These are phyloP conservation scores for Drosophila silvestris DNA, from an alignment of 2,888 invertebrate genomes.

Conservation along the genomic window DNA sequence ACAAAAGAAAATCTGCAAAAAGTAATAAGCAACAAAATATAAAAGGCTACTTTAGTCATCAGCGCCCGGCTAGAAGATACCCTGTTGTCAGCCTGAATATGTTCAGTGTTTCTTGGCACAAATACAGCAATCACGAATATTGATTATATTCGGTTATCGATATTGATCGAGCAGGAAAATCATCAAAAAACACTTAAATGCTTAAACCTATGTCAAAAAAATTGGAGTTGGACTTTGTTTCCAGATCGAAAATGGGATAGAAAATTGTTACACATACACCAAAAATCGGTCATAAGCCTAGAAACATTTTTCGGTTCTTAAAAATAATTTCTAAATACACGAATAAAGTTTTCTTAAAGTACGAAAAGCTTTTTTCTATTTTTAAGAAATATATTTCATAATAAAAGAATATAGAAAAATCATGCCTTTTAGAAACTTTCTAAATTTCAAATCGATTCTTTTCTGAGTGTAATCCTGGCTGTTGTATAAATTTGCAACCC, in stretches of 20 bases:
- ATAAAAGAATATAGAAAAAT: background rate
- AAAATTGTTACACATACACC: background rate
- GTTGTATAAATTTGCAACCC: background rate
- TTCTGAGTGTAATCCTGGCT: background rate
- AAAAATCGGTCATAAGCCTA: background rate
- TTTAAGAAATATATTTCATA: background rate
- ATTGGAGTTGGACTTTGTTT: background rate
- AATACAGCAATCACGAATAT: background rate
- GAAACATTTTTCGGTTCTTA: background rate
- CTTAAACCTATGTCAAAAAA: background rate
- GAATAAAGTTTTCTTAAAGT: background rate
- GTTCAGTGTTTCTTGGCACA: background rate
- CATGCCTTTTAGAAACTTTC: background rate
- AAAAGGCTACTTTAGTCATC: background rate
- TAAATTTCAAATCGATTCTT: background rate
- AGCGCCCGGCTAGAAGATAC: background rate
- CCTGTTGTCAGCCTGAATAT: background rate
- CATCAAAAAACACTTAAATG: background rate
- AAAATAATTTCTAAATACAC: background rate
- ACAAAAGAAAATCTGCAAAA: slow-evolving; percentile 10
- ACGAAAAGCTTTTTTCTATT: rapidly evolving
- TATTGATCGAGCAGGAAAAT: background rate
- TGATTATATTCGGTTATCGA: background rate
- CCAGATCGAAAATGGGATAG: background rate
- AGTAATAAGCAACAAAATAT: background rate